Percentiles rank a stretch among this genome's conserved stretches.
These are phyloP conservation scores for Deroplatys truncata DNA, from an alignment of 2,888 invertebrate genomes.

Conservation along the genomic window DNA sequence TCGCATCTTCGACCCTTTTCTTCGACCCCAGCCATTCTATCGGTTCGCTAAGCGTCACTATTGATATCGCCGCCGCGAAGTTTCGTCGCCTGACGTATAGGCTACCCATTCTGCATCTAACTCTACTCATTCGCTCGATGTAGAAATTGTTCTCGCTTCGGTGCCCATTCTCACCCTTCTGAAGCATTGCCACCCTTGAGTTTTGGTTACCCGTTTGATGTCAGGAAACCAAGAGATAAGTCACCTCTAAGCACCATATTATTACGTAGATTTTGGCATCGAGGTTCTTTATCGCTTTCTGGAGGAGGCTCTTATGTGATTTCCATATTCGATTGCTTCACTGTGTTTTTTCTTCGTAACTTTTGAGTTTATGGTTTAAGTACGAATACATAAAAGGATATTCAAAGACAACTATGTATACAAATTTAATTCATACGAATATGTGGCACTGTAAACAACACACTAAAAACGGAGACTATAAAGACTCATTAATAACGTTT, in stretches of 20 bases:
- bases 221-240: constrained; percentile 29
- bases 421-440: no score
- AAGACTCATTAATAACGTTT: no score
- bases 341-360: no score
- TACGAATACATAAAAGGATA: no score
- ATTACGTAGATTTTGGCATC: constrained; percentile 28
- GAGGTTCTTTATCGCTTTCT: constrained; percentile 14
- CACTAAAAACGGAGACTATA: no score
- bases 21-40: neutral
- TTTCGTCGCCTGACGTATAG: constrained; percentile 5
- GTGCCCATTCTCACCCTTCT: neutral
- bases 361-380: no score
- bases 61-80: constrained; percentile 15
- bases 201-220: constrained; percentile 8
- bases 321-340: neutral
- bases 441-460: no score
- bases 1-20: neutral
- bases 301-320: neutral
- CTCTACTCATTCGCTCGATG: neutral
- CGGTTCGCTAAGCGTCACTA: constrained; percentile 26
- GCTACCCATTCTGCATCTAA: constrained; percentile 7
- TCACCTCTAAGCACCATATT: constrained; percentile 24
- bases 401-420: no score
- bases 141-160: neutral
- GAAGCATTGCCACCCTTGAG: neutral